Base-by-base conservation (phyloP, 2,113 vertebrate genomes). In the Macroglossus sobrinus region DNA sequence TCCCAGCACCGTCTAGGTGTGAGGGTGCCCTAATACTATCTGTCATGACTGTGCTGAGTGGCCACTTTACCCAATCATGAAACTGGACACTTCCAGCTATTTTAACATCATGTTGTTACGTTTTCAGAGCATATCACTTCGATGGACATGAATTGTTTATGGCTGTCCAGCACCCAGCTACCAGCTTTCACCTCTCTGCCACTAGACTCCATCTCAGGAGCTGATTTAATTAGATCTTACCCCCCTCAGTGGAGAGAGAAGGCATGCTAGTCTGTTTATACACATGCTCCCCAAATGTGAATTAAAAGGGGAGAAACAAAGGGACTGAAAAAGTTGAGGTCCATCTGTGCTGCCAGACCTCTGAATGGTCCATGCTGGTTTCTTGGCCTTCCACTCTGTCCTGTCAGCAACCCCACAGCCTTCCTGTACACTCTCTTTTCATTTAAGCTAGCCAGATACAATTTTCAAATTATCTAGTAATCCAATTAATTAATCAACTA, bases 111-210 rank as follows among this genome's bases (percentile, higher is more conserved):
- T 13, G 47, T 47, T 47, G 47, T 47, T 47, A 47, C 3, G 35
- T 4, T 68, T 74, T 47, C 38, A 13, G 66, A 47, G 35, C 13
- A 9, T 22, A 45, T n/a, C 6, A 18, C 55, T 22, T 19, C 35
- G 12, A 21, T 0, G 8, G 22, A 45, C 35, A 0, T 19, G 14
- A 12, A 28, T 26, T 12, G 19, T 40, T n/a, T 5, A 14, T 6
- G 22, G 59, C 45, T 22, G 13, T 35, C 59, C 5, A 45, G 2
- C 40, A 24, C 22, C 30, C 30, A 16, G 19, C 64, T 40, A 19
- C 75, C 12, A 10, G 33, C 43, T 76, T n/a, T 63, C 66, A 19
- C 40, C 13, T 45, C 26, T 84, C 7, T 78, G 19, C 47, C n/a
- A 24, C 15, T 28, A 40, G 81, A 30, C 24, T 19, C 57, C 14